These are phyloP conservation scores for Clepsis dumicolana DNA, from an alignment of 2,888 invertebrate species.

Conservation along the genomic window DNA sequence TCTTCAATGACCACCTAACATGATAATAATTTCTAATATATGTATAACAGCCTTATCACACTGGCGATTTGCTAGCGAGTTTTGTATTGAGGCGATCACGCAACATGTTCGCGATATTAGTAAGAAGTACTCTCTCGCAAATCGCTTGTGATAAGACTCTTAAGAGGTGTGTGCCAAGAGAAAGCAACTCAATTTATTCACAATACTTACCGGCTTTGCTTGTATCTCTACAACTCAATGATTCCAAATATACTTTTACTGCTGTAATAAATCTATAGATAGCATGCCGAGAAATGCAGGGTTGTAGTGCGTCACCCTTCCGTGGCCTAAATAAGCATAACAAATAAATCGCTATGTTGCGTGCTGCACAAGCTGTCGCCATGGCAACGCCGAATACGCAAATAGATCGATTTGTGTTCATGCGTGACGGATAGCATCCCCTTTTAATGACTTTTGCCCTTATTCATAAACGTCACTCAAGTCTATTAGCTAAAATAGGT, in stretches of 20 bases:
- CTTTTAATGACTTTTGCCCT: slow-evolving; percentile 7
- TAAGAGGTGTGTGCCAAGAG: not conserved
- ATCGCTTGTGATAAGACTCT: no score
- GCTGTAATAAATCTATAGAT: slow-evolving; percentile 6
- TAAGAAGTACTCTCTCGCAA: no score
- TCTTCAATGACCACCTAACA: no score
- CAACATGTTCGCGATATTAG: no score
- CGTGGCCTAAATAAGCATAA: slow-evolving; percentile 28
- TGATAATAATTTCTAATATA: no score
- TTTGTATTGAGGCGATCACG: no score
- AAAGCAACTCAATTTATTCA: not conserved
- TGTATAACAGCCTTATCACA: no score
- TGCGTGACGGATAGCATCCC: slow-evolving; percentile 17
- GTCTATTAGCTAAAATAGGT: no score
- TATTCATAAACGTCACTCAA: no score
- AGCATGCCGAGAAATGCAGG: not conserved
- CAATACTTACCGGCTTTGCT: not conserved
- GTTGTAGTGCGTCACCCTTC: slow-evolving; percentile 2
- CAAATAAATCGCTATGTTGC: slow-evolving; percentile 35
- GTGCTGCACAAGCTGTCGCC: slow-evolving; percentile 18
- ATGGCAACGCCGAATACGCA: slow-evolving; percentile 29
- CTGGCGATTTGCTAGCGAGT: no score
- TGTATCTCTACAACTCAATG: not conserved
- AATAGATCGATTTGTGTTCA: slow-evolving; percentile 32
- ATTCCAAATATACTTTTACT: slow-evolving; percentile 6